Conservation (phyloP, 2,797 vertebrate genomes). For the Loris lydekkerianus region DNA sequence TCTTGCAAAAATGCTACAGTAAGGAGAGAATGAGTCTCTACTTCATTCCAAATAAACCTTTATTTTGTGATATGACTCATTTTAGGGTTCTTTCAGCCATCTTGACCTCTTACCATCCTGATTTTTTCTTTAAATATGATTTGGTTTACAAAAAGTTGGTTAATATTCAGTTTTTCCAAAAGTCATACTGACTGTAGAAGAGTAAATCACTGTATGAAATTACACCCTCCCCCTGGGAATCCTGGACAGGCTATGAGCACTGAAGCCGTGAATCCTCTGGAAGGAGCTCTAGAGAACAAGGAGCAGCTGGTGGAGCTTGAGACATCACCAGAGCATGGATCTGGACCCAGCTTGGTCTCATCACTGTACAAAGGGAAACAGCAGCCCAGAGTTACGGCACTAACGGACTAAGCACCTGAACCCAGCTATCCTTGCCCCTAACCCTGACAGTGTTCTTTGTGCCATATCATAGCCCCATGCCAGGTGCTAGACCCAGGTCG, state of each 20-base stretch:
- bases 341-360: background rate
- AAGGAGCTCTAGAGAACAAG: background rate
- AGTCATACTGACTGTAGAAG: background rate
- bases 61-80: background rate
- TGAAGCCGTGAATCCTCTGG: background rate
- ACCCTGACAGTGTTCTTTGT: background rate
- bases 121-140: background rate
- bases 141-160: conserved; percentile 14
- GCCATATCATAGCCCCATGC: background rate
- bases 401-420: background rate
- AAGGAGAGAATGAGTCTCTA: background rate
- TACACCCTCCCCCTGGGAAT: background rate
- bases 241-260: background rate
- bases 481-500: background rate
- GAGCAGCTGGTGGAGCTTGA: background rate
- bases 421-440: background rate
- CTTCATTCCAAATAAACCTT: conserved; percentile 53
- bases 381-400: background rate
- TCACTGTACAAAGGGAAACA: background rate
- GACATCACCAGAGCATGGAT: background rate
- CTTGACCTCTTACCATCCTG: background rate
- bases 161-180: conserved; percentile 8
- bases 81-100: background rate
- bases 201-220: background rate
- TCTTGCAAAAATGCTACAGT: background rate